These are phyloP conservation scores for Drosophila siamana DNA, from an alignment of 2,888 invertebrate species.

Conservation along the genomic window DNA sequence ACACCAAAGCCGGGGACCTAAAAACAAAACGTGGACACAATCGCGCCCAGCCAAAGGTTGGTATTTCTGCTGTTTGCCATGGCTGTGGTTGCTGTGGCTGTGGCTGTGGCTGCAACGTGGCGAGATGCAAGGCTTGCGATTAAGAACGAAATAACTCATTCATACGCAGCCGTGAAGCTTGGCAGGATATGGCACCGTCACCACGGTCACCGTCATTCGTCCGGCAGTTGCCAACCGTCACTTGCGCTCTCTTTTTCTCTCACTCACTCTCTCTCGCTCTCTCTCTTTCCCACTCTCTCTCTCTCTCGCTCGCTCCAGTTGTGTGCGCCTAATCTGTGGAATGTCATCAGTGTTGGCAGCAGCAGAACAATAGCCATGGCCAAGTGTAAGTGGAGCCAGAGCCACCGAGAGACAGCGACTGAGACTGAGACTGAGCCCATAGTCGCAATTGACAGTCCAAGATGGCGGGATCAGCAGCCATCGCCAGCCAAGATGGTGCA, in stretches of 20 bases:
- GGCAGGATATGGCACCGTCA: constrained; percentile 64
- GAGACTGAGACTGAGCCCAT: constrained; percentile 16
- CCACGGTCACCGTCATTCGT: constrained; percentile 24
- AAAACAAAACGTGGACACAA: constrained; percentile 66
- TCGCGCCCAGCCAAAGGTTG: constrained; percentile 37
- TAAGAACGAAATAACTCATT: constrained; percentile 83
- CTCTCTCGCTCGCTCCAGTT: background rate
- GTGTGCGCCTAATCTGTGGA: constrained; percentile 72
- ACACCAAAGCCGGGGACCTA: constrained; percentile 67
- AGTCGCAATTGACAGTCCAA: constrained; percentile 65
- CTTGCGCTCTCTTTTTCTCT: constrained; percentile 5
- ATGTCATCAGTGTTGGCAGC: constrained; percentile 70
- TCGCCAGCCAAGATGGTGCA: constrained; percentile 67
- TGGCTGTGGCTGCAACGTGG: constrained; percentile 42
- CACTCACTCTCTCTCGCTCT: constrained; percentile 1
- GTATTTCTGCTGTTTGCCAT: constrained; percentile 15
- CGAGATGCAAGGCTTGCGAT: constrained; percentile 72
- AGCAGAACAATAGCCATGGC: constrained; percentile 71
- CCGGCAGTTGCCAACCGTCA: constrained; percentile 47
- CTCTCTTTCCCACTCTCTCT: constrained; percentile 1
- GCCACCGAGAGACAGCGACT: constrained; percentile 1
- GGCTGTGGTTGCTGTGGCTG: constrained; percentile 16
- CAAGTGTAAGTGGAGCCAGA: constrained; percentile 49
- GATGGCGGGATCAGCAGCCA: constrained; percentile 77
- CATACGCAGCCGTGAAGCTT: constrained; percentile 74